phyloP scores from a whole-genome alignment of 2,797 vertebrate species.

The Bucorvus abyssinicus region DNA sequence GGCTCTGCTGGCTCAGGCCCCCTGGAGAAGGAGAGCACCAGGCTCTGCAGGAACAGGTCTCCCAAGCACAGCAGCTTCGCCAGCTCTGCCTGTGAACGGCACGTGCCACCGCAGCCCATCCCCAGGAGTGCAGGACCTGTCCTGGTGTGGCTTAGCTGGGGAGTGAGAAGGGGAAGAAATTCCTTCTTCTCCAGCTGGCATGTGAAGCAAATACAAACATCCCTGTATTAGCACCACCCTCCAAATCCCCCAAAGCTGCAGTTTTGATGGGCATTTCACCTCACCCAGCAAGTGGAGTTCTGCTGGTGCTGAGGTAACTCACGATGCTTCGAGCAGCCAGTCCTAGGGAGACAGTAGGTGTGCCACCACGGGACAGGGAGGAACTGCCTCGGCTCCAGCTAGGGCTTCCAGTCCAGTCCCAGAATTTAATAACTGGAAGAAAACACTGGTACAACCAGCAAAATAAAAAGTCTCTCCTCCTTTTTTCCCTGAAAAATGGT shows the following conservation, averaged over 20 bases:
- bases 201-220: background rate
- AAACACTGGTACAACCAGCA: background rate
- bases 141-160: background rate
- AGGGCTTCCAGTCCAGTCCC: background rate
- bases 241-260: background rate
- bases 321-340: fast-evolving
- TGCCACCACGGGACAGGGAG: background rate
- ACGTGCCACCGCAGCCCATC: background rate
- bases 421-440: background rate
- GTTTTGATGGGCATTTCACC: background rate
- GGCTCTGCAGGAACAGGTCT: background rate
- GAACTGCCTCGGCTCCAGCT: background rate
- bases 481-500: background rate
- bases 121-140: background rate
- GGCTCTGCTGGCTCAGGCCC: background rate
- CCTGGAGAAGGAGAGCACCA: background rate
- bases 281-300: background rate
- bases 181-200: background rate
- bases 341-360: fast-evolving
- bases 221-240: background rate
- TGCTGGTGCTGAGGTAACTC: background rate
- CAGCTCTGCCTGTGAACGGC: background rate
- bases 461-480: background rate
- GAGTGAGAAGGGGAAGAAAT: background rate
- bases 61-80: background rate